phyloP scores from a whole-genome alignment of 2,888 invertebrate species.

The Yponomeuta malinellus region DNA sequence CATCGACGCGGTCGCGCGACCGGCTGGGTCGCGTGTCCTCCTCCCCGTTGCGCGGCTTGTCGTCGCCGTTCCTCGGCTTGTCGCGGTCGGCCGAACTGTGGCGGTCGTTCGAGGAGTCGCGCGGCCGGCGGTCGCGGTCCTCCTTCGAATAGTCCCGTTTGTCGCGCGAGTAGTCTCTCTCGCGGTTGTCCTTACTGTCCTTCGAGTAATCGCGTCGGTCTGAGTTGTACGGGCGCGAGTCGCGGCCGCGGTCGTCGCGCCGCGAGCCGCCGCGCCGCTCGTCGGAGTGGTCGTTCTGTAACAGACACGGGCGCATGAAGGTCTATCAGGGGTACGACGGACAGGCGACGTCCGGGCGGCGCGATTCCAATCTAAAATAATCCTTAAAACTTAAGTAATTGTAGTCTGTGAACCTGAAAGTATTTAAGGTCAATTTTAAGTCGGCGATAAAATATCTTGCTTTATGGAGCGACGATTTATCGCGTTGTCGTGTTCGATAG shows the following conservation, averaged over 20 bases:
- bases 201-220: constrained; percentile 28
- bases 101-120: constrained; percentile 29
- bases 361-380: too few relatives aligned
- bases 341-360: too few relatives aligned
- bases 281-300: constrained; percentile 62
- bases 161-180: constrained; percentile 34
- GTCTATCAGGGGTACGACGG: too few relatives aligned
- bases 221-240: constrained; percentile 30
- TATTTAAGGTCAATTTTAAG: too few relatives aligned
- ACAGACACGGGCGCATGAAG: constrained; percentile 21
- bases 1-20: constrained; percentile 45
- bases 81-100: constrained; percentile 9
- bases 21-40: constrained; percentile 35
- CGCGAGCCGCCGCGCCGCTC: constrained; percentile 58
- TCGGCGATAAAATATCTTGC: too few relatives aligned
- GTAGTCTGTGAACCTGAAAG: too few relatives aligned
- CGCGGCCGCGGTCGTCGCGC: constrained; percentile 39
- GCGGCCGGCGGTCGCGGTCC: constrained; percentile 30
- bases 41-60: constrained; percentile 17
- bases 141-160: constrained; percentile 36
- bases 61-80: constrained; percentile 16
- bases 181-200: constrained; percentile 34
- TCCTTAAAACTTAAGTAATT: too few relatives aligned
- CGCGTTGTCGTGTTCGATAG: too few relatives aligned
- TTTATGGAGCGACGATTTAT: too few relatives aligned